phyloP scores from a whole-genome alignment of 2,888 invertebrate genomes.

The Vannuccia rotundouncinata region DNA sequence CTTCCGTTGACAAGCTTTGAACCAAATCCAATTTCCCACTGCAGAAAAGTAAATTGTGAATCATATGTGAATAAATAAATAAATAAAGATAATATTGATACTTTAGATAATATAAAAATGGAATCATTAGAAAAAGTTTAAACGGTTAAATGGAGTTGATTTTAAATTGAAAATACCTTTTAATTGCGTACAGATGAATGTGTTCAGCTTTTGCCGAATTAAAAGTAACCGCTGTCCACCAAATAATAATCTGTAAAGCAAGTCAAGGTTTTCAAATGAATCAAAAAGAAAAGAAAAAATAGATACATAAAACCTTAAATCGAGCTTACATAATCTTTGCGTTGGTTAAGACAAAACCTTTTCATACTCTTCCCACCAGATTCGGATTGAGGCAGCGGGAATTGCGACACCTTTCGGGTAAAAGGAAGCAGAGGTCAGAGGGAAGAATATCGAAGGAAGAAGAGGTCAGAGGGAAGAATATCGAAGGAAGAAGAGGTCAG shows the following conservation, averaged over 20 bases:
- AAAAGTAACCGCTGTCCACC: neutral
- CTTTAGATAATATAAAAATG: too few relatives aligned
- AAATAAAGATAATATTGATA: too few relatives aligned
- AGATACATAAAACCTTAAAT: neutral
- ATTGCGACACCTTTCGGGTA: slow-evolving; percentile 1
- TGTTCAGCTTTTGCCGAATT: neutral
- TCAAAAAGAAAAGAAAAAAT: neutral
- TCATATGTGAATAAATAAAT: too few relatives aligned
- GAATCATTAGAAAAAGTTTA: too few relatives aligned
- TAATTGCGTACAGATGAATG: neutral
- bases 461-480: too few relatives aligned
- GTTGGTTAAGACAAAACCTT: neutral
- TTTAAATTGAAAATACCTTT: neutral
- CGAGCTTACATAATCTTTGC: neutral
- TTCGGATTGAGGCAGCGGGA: neutral
- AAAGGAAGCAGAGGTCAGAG: too few relatives aligned
- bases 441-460: too few relatives aligned
- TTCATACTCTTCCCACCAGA: neutral
- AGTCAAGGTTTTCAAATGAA: neutral
- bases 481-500: too few relatives aligned
- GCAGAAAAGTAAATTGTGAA: too few relatives aligned
- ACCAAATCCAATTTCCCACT: slow-evolving; percentile 4
- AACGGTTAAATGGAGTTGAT: too few relatives aligned
- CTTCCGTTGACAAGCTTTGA: neutral
- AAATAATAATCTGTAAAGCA: too few relatives aligned